Conservation (phyloP, 2,888 invertebrate species). For the Tenthredo scrophulariae region DNA sequence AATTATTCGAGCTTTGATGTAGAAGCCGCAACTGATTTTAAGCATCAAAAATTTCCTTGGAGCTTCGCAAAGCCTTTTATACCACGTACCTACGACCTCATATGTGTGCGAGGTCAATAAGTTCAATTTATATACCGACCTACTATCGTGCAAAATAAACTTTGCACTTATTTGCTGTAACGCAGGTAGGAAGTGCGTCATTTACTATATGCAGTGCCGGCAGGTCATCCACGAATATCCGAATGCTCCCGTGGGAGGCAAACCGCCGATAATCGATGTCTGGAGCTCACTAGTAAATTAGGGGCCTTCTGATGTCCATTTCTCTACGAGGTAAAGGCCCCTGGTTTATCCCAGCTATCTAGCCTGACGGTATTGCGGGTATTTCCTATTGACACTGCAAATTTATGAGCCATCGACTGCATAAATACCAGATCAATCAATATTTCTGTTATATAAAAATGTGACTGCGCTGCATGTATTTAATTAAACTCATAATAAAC, state of each 20-base stretch:
- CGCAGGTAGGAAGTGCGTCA: constrained; percentile 39
- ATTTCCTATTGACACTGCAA: constrained; percentile 38
- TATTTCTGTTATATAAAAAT: neutral
- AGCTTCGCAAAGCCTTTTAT: neutral
- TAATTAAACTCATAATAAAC: neutral
- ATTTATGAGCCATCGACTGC: constrained; percentile 2
- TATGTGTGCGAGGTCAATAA: neutral
- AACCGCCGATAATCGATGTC: constrained; percentile 42
- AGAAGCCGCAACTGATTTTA: neutral
- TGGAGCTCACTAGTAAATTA: constrained; percentile 38
- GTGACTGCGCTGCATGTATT: neutral
- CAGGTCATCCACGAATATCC: constrained; percentile 44
- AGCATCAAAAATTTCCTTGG: neutral
- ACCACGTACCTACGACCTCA: neutral
- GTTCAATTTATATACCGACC: constrained; percentile 15
- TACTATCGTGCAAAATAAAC: neutral
- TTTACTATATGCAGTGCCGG: constrained; percentile 31
- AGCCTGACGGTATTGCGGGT: neutral
- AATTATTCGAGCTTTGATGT: neutral
- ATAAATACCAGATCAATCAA: constrained; percentile 24
- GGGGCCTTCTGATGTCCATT: constrained; percentile 14
- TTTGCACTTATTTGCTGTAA: constrained; percentile 43
- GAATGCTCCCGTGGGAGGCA: constrained; percentile 36
- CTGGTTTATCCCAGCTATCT: neutral
- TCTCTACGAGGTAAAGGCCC: neutral